A percentile compares a stretch with the other conserved stretches of the same genome.
Conservation (phyloP, 2,113 vertebrate species). For the Scolopax mira region DNA sequence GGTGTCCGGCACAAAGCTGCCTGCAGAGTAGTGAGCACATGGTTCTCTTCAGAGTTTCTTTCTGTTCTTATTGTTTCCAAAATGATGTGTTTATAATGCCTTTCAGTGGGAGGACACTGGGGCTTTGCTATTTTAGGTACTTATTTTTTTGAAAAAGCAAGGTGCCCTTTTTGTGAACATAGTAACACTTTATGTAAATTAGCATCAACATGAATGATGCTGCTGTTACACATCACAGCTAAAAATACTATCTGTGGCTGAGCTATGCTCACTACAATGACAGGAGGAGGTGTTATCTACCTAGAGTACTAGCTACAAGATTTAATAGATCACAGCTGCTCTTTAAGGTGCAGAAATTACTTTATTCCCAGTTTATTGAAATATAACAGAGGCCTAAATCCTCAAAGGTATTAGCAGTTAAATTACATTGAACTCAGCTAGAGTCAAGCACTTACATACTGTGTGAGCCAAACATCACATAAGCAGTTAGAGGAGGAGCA, state of each 20-base stretch:
- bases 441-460: neutral
- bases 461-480: neutral
- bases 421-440: neutral
- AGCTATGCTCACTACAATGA: neutral
- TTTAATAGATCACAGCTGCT: slow-evolving; percentile 52
- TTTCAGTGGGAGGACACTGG: neutral
- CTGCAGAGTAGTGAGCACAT: neutral
- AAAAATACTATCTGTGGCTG: neutral
- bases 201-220: neutral
- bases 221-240: neutral
- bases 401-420: slow-evolving; percentile 31
- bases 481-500: neutral
- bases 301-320: neutral
- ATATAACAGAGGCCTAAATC: slow-evolving; percentile 41
- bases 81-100: neutral
- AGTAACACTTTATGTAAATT: neutral
- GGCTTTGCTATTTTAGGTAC: neutral
- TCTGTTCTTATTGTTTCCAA: neutral
- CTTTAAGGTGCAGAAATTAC: slow-evolving; percentile 20
- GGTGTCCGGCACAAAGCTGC: neutral
- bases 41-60: neutral
- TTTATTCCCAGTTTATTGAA: slow-evolving; percentile 58
- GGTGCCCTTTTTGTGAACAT: neutral
- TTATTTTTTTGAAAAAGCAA: neutral
- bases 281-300: neutral